Conservation (phyloP, 2,888 invertebrate species). For the Tipula vernalis region DNA sequence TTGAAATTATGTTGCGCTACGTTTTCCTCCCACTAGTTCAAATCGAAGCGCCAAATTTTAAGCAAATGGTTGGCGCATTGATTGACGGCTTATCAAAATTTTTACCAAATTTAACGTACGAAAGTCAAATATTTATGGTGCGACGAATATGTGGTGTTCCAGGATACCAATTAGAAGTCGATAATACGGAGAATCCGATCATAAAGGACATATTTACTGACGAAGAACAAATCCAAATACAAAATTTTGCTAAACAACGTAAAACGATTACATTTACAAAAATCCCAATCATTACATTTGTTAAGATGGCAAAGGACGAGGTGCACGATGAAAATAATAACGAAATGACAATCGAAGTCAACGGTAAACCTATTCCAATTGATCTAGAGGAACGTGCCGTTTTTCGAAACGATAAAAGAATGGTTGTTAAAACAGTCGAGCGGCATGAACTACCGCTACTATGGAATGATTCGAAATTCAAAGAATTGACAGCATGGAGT, state of each 20-base stretch:
- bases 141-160: constrained; percentile 16
- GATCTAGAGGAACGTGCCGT: neutral
- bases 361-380: constrained; percentile 6
- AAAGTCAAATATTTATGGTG: constrained; percentile 15
- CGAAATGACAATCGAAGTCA: neutral
- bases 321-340: neutral
- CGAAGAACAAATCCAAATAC: constrained; percentile 12
- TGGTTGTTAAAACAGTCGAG: neutral
- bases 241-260: neutral
- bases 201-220: constrained; percentile 14
- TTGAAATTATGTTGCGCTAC: constrained; percentile 16
- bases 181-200: constrained; percentile 12
- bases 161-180: constrained; percentile 18
- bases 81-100: constrained; percentile 15
- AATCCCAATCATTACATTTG: neutral
- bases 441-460: neutral
- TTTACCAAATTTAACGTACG: constrained; percentile 16
- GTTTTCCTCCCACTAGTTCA: constrained; percentile 17
- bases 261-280: neutral
- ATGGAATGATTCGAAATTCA: constrained; percentile 13
- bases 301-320: neutral
- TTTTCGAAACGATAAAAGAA: neutral
- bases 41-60: constrained; percentile 16
- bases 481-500: neutral
- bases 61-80: constrained; percentile 16